Percentiles rank a stretch among this genome's conserved stretches.
These are phyloP conservation scores for Oligia fasciuncula DNA, from an alignment of 2,888 invertebrate genomes.

Conservation along the genomic window DNA sequence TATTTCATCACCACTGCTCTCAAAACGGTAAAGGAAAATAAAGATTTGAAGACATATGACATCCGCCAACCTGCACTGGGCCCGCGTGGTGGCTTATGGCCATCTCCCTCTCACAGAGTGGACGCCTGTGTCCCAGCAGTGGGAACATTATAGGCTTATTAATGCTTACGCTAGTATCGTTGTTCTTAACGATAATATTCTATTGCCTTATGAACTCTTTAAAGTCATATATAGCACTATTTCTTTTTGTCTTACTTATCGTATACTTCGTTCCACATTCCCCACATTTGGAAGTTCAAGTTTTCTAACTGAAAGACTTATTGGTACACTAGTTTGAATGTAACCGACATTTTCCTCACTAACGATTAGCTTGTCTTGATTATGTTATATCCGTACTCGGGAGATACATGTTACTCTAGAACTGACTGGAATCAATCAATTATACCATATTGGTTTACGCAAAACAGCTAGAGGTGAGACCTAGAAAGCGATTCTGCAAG, in stretches of 20 bases:
- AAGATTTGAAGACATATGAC: not conserved
- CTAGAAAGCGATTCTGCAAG: slow-evolving; percentile 38
- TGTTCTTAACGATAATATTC: not conserved
- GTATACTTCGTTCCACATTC: slow-evolving; percentile 14
- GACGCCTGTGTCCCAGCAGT: not conserved
- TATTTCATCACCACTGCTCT: not conserved
- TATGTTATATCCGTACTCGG: slow-evolving; percentile 61
- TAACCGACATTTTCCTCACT: slow-evolving; percentile 45
- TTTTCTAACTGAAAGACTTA: slow-evolving; percentile 19
- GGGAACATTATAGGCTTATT: not conserved
- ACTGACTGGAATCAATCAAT: slow-evolving; percentile 48
- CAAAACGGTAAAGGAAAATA: not conserved
- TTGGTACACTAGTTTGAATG: slow-evolving; percentile 20
- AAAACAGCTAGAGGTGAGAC: slow-evolving; percentile 44
- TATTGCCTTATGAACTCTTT: not conserved
- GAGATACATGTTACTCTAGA: slow-evolving; percentile 47
- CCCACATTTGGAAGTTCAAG: slow-evolving; percentile 27
- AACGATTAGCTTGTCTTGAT: slow-evolving; percentile 62
- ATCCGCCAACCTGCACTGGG: not conserved
- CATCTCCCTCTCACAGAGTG: not conserved
- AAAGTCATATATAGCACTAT: not conserved
- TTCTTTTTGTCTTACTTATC: not conserved
- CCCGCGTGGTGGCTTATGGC: not conserved
- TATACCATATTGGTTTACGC: slow-evolving; percentile 55
- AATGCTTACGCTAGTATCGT: not conserved